Conservation (phyloP, 2,888 invertebrate genomes). For the Fragum whitleyi region DNA sequence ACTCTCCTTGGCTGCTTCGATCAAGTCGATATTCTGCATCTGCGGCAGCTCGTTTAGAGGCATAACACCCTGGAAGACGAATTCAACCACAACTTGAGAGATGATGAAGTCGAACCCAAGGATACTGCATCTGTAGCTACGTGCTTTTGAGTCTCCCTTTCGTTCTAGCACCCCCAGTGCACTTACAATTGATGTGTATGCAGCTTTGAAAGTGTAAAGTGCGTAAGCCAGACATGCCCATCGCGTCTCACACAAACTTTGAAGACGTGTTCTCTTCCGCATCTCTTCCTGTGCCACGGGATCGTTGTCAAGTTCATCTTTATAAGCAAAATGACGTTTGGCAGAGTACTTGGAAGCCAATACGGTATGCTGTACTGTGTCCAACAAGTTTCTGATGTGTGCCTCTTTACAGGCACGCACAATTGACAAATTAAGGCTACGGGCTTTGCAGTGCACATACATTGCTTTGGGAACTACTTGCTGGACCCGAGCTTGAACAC, state of each 20-base stretch:
- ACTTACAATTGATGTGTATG: conserved; percentile 31
- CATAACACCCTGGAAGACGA: conserved; percentile 32
- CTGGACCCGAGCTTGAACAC: conserved; percentile 54
- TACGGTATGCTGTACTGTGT: conserved; percentile 50
- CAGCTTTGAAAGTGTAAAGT: conserved; percentile 46
- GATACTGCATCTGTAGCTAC: background rate
- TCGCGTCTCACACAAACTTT: conserved; percentile 46
- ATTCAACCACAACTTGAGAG: conserved; percentile 26
- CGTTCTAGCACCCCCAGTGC: background rate
- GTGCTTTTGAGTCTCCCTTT: background rate
- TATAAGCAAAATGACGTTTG: conserved; percentile 41
- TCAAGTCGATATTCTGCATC: conserved; percentile 33
- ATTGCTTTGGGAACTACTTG: conserved; percentile 44
- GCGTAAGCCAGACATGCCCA: conserved; percentile 47
- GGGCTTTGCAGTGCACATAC: conserved; percentile 56
- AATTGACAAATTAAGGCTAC: conserved; percentile 57
- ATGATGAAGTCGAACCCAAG: background rate
- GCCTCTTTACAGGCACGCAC: conserved; percentile 48
- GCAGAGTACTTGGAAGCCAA: conserved; percentile 53
- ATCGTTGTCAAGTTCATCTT: conserved; percentile 36
- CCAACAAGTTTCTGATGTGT: conserved; percentile 49
- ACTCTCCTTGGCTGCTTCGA: conserved; percentile 51
- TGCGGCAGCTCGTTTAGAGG: conserved; percentile 34
- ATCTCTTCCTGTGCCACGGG: conserved; percentile 35
- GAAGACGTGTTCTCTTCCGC: conserved; percentile 37